Percentiles rank a stretch among this genome's conserved stretches.
These are phyloP conservation scores for Ageneiosus marmoratus DNA, from an alignment of 2,113 vertebrate species.

Conservation along the genomic window DNA sequence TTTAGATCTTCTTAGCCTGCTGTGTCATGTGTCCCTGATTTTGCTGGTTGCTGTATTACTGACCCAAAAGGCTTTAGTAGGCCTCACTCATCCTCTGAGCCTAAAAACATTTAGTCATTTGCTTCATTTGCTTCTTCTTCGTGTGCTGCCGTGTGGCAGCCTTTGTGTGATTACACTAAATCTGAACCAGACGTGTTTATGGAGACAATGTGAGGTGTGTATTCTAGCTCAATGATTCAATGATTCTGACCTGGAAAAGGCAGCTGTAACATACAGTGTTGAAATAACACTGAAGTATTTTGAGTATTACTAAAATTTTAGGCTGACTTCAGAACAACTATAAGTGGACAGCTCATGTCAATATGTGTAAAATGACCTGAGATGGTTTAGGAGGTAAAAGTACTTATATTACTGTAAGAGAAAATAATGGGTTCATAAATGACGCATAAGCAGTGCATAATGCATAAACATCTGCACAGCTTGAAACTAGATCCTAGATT, in stretches of 20 bases:
- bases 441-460: constrained; percentile 19
- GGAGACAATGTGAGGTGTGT: constrained; percentile 13
- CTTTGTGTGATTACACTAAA: constrained; percentile 18
- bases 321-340: not conserved
- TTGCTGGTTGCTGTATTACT: not conserved
- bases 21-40: not conserved
- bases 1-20: not conserved
- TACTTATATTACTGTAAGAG: not conserved
- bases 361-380: not conserved
- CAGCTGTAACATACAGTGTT: not conserved
- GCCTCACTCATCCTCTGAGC: not conserved
- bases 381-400: not conserved
- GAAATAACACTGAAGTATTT: not conserved
- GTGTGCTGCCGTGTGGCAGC: constrained; percentile 9
- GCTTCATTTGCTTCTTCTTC: constrained; percentile 26
- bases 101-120: not conserved
- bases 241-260: constrained; percentile 13
- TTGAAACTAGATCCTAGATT: constrained; percentile 7
- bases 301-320: not conserved
- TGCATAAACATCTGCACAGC: not conserved
- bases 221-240: constrained; percentile 19
- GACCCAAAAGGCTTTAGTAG: constrained; percentile 10
- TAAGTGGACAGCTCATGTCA: not conserved
- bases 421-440: constrained; percentile 9
- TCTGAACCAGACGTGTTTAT: constrained; percentile 13